Percentiles rank a stretch among this genome's conserved stretches.
phyloP scores from a whole-genome alignment of 2,888 invertebrate genomes.

The Venusia cambrica region DNA sequence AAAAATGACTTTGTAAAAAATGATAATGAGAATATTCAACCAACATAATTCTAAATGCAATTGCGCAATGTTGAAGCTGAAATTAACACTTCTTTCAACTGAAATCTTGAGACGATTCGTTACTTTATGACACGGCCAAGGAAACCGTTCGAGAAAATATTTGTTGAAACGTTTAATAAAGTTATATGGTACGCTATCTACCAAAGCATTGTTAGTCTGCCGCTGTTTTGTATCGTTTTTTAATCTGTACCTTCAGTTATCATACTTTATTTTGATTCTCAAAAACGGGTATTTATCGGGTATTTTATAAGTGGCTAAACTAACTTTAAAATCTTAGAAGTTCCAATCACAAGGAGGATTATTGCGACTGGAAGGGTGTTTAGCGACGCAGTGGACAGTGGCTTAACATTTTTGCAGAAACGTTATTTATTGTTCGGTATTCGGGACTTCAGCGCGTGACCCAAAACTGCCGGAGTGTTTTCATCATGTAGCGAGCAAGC shows the following conservation, averaged over 20 bases:
- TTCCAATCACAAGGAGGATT: neutral
- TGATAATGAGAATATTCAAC: conserved; percentile 24
- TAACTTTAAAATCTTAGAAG: too few relatives aligned
- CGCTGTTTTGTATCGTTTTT: too few relatives aligned
- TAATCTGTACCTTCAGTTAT: too few relatives aligned
- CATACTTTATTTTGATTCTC: too few relatives aligned
- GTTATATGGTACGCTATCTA: neutral
- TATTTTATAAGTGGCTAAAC: too few relatives aligned
- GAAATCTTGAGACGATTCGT: conserved; percentile 31
- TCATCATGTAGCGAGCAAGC: conserved; percentile 50
- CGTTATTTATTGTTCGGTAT: conserved; percentile 51
- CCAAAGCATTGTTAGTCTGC: conserved; percentile 5
- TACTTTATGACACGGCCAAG: conserved; percentile 10
- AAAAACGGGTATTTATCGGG: too few relatives aligned
- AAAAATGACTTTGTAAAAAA: conserved; percentile 2
- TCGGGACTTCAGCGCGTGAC: conserved; percentile 63
- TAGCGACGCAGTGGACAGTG: neutral
- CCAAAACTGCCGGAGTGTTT: conserved; percentile 67
- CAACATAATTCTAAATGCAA: conserved; percentile 26
- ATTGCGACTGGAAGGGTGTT: neutral
- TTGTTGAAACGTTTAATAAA: conserved; percentile 36
- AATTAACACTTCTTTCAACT: conserved; percentile 40
- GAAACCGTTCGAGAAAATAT: conserved; percentile 39
- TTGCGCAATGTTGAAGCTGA: conserved; percentile 29
- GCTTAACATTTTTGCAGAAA: conserved; percentile 40